Base-by-base conservation (phyloP, 1,140 invertebrate species). In the Drosophila suzukii region DNA sequence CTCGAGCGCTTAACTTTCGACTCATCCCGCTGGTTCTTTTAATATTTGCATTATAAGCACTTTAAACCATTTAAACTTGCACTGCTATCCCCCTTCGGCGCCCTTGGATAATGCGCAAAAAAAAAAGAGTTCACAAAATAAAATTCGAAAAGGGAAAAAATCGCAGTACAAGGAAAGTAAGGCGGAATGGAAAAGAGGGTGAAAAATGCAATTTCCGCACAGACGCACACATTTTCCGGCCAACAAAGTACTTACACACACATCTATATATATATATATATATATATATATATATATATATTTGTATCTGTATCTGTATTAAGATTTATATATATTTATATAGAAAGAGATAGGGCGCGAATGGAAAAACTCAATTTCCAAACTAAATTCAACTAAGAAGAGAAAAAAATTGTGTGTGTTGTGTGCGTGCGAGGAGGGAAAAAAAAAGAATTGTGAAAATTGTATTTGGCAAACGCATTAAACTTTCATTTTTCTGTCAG, bases 401-500 rank as follows among this genome's bases (percentile, higher is more conserved):
- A 75, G 62, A 75, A 56, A 50, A 67, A 72, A 56, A 50, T 46
- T 17, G 38, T 44, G 38, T 54, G 44, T 43, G 13, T 43, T 39
- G 49, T 43, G 39, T 41, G 46, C 20, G 49, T 75, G 65, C 44
- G 55, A 36, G 15, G 20, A 15, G 51, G n/a, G n/a, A n/a, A 57
- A 44, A 43, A 60, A 51, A 6, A n/a, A 12, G 17, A 61, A 59
- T 79, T 81, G 73, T 66, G 80, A 80, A 91, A 91, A 91, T 91
- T 88, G 86, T 80, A 81, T 91, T 91, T 91, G 90, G 82, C 78
- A 85, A 90, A 91, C 76, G 83, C 81, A 91, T 90, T 91, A 90
- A 91, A 91, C 90, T 91, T 91, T 90, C 90, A 91, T 90, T 91
- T 91, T 91, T 91, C 79, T 81, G 88, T 79, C 78, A 75, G 72